phyloP scores from a whole-genome alignment of 2,888 invertebrate species.

The Leptothorax acervorum region DNA sequence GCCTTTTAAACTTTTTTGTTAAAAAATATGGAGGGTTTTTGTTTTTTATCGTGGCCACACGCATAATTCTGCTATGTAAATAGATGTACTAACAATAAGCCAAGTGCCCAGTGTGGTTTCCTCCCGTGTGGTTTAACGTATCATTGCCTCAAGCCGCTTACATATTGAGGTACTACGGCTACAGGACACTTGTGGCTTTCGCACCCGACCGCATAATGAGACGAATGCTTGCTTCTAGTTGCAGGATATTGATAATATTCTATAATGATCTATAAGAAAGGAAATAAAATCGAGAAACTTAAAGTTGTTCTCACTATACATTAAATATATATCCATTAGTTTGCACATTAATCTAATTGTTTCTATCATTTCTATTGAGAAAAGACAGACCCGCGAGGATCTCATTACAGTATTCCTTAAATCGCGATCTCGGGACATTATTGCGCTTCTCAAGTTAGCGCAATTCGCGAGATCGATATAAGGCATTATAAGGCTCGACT shows the following conservation, averaged over 20 bases:
- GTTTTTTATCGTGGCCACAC: background rate
- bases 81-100: slow-evolving; percentile 11
- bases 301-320: background rate
- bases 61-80: slow-evolving; percentile 4
- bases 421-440: slow-evolving; percentile 4
- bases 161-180: slow-evolving; percentile 20
- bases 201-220: slow-evolving; percentile 28
- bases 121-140: slow-evolving; percentile 17
- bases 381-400: background rate
- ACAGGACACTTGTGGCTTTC: slow-evolving; percentile 36
- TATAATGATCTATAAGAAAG: background rate
- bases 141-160: slow-evolving; percentile 44
- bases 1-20: background rate
- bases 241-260: slow-evolving; percentile 8
- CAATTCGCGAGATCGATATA: slow-evolving; percentile 24
- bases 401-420: background rate
- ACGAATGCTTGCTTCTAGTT: slow-evolving; percentile 7
- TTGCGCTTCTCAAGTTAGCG: background rate
- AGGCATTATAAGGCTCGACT: background rate
- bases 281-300: background rate
- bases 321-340: background rate
- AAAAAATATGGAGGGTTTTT: background rate
- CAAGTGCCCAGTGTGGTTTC: slow-evolving; percentile 18
- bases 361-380: background rate
- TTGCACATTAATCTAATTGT: background rate